A percentile compares a stretch with the other conserved stretches of the same genome.
These are phyloP conservation scores for Psittacara wagleri DNA, from an alignment of 2,113 vertebrate species.

Conservation along the genomic window DNA sequence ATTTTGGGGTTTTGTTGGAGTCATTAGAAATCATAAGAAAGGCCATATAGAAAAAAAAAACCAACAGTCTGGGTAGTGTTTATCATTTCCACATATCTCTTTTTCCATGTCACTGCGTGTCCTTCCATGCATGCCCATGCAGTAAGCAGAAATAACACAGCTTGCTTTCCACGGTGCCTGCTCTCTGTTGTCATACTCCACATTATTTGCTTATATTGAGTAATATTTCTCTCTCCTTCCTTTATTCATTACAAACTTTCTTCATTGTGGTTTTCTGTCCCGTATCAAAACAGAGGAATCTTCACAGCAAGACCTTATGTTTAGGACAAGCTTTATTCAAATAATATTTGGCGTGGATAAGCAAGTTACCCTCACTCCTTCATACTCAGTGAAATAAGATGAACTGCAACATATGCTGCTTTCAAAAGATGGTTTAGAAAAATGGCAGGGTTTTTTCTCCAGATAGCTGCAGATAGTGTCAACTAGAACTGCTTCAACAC, in stretches of 20 bases:
- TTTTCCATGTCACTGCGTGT: not conserved
- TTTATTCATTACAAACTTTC: not conserved
- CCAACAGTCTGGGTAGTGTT: not conserved
- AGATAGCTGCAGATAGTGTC: not conserved
- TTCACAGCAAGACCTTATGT: not conserved
- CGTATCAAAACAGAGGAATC: not conserved
- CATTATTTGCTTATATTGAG: not conserved
- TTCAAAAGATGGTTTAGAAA: not conserved
- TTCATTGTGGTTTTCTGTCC: not conserved
- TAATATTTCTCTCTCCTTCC: not conserved
- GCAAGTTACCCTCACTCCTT: not conserved
- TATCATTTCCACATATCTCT: not conserved
- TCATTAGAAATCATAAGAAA: not conserved
- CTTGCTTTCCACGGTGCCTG: not conserved
- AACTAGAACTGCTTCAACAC: not conserved
- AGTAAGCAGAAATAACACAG: not conserved
- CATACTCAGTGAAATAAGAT: not conserved
- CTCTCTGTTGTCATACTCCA: not conserved
- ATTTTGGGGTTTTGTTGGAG: not conserved
- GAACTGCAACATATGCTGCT: not conserved
- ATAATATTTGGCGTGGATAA: not conserved
- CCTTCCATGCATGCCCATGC: not conserved
- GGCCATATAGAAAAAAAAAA: not conserved
- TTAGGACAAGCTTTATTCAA: not conserved
- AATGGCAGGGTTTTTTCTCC: not conserved